phyloP scores from a whole-genome alignment of 2,113 vertebrate genomes.

The Atlantisia rogersi region DNA sequence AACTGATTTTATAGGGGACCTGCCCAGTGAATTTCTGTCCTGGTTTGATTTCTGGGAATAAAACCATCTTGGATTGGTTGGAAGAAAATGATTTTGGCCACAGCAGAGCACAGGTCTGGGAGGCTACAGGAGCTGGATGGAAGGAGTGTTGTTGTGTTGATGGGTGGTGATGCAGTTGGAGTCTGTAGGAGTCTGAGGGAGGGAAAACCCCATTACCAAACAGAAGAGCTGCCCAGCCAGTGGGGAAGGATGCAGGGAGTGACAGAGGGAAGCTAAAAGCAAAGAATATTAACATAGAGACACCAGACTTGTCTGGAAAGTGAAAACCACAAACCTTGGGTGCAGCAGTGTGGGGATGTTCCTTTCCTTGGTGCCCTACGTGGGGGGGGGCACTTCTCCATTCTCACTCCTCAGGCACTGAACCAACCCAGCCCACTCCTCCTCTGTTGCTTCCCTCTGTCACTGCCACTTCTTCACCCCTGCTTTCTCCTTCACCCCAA shows the following conservation, averaged over 20 bases:
- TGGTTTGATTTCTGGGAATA: neutral
- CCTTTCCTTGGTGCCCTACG: rapidly evolving
- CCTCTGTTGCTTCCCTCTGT: rapidly evolving
- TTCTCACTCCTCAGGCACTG: rapidly evolving
- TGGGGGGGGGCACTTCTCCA: neutral
- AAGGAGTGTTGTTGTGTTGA: neutral
- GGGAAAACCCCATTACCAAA: neutral
- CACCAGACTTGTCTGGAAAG: neutral
- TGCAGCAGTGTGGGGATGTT: neutral
- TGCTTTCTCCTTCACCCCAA: neutral
- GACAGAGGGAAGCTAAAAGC: slow-evolving; percentile 23
- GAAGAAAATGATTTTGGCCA: neutral
- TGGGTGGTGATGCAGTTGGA: neutral
- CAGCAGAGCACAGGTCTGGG: neutral
- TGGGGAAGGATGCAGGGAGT: neutral
- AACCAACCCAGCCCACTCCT: neutral
- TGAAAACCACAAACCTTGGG: neutral
- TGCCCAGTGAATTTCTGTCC: neutral
- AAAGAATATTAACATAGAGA: slow-evolving; percentile 1
- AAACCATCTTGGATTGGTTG: neutral
- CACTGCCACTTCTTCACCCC: rapidly evolving
- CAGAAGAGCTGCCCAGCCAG: neutral
- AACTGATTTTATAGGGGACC: neutral
- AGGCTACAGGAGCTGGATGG: neutral
- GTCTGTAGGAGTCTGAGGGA: neutral